These are phyloP conservation scores for Autographa pulchrina DNA, from an alignment of 2,888 invertebrate species.

Conservation along the genomic window DNA sequence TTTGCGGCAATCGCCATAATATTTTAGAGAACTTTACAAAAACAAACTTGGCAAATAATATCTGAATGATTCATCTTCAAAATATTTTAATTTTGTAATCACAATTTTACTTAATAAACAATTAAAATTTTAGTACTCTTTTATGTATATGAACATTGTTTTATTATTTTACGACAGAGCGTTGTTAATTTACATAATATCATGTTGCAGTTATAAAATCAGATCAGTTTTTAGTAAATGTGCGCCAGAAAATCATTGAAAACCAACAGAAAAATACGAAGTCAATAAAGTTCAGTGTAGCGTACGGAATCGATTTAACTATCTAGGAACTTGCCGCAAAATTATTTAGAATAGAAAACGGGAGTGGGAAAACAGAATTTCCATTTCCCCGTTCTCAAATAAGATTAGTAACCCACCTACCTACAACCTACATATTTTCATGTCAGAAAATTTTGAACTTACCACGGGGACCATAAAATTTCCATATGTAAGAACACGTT, in stretches of 20 bases:
- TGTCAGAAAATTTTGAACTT: conserved; percentile 3
- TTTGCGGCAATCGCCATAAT: too few species aligned
- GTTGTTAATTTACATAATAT: conserved; percentile 19
- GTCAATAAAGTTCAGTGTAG: conserved; percentile 4
- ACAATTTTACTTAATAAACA: neutral
- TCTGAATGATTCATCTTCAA: neutral
- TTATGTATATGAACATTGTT: conserved; percentile 15
- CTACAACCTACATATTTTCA: neutral
- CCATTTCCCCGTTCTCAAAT: conserved; percentile 4
- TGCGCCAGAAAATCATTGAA: neutral
- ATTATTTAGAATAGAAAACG: neutral
- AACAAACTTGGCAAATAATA: neutral
- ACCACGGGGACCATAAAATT: conserved; percentile 1
- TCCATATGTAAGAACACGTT: conserved; percentile 3
- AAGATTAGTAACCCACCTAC: neutral
- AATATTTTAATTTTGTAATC: neutral
- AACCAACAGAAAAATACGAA: neutral
- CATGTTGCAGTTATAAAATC: conserved; percentile 19
- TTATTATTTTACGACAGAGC: conserved; percentile 25
- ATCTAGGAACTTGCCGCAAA: neutral
- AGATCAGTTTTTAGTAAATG: neutral
- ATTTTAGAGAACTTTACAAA: neutral
- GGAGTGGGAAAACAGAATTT: neutral
- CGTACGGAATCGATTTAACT: neutral
- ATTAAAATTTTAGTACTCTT: conserved; percentile 18